Base-by-base conservation (phyloP, 2,888 invertebrate genomes). In the Julus scandinavius region DNA sequence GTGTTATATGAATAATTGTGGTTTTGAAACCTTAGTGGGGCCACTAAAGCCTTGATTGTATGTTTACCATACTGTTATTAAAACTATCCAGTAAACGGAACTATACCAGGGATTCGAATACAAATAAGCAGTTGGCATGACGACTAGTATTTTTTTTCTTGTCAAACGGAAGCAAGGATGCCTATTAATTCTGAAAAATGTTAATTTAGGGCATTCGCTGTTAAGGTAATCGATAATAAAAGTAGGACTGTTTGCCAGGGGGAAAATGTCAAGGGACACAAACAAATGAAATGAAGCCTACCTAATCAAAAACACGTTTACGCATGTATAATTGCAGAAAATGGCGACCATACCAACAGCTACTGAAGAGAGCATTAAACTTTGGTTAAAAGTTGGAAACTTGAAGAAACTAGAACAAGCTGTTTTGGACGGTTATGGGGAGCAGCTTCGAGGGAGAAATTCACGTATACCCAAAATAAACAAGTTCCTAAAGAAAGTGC, bases 301-400 rank as follows among this genome's bases (percentile, higher is more conserved):
- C 17, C 54, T 17, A 54, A 54, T 54, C 54, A 54, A 54, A 29
- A 63, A 5, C n/a, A 20, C n/a, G 63, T 63, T 63, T 63, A n/a
- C 11, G 9, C 0, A 72, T 29, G 6, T 7, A 29, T 29, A 29
- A 72, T 85, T 85, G 0, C 49, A 85, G 85, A 54, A 87, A 87
- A 87, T 87, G 87, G 49, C 54, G 54, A 50, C 87, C 54, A 58
- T 54, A 11, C 45, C 87, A 20, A n/a, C 87, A 38, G 88, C 90
- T 45, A 90, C 90, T 83, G 91, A 91, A 85, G 92, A 92, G 89
- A 92, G 92, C 85, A 92, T 92, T 54, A 91, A 91, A 45, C 91
- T 92, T 89, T 92, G 92, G 92, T 91, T 92, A 87, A 92, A 92
- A 88, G 91, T 92, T n/a, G 92, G 92, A 72, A 92, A 92, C 88